Conservation (phyloP, 2,888 invertebrate genomes). For the Morinoia aosen region DNA sequence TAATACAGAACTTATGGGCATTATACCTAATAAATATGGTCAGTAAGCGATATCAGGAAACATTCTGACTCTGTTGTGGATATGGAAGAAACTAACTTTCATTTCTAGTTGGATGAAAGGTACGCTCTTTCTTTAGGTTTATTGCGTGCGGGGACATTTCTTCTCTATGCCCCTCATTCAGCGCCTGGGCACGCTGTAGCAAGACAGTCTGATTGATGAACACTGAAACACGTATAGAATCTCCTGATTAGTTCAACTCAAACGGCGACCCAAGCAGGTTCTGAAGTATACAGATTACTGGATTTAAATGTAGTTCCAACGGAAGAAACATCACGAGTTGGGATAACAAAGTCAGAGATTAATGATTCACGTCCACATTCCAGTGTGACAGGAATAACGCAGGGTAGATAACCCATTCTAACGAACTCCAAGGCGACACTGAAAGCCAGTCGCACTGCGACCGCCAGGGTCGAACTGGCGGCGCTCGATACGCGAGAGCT, state of each 20-base stretch:
- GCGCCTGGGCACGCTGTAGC: background rate
- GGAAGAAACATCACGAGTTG: background rate
- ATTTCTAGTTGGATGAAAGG: background rate
- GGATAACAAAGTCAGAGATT: background rate
- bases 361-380: background rate
- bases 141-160: background rate
- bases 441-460: background rate
- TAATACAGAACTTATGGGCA: background rate
- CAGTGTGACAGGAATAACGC: background rate
- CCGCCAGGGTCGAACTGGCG: background rate
- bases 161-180: background rate
- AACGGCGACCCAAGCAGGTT: background rate
- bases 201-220: background rate
- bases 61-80: background rate
- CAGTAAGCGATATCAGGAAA: background rate
- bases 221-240: background rate
- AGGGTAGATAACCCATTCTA: background rate
- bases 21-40: background rate
- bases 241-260: background rate
- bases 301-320: background rate
- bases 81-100: background rate
- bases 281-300: background rate
- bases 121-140: background rate
- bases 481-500: conserved; percentile 18
- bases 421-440: background rate